phyloP scores from a whole-genome alignment of 2,113 vertebrate genomes.

The Urocynchramus pylzowi region DNA sequence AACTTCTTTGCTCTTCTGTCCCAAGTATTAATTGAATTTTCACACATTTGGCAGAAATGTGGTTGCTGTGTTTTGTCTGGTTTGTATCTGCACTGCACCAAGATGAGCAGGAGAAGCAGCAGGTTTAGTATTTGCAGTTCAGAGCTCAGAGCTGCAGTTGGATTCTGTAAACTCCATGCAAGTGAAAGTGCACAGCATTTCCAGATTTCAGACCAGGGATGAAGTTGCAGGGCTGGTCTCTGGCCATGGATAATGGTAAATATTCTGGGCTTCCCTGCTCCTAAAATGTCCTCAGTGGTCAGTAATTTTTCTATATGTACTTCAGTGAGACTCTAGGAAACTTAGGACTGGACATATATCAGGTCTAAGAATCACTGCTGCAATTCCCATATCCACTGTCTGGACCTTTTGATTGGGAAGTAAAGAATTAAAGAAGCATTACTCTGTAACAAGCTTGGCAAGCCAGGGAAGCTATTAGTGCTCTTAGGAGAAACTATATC shows the following conservation, averaged over 20 bases:
- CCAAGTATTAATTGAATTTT: neutral
- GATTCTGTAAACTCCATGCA: neutral
- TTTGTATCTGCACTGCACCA: neutral
- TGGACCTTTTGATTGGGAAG: neutral
- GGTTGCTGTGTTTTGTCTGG: neutral
- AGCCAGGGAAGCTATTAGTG: neutral
- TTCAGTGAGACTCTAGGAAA: neutral
- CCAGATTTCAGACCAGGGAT: neutral
- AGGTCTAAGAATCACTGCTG: neutral
- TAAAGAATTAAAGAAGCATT: constrained; percentile 2
- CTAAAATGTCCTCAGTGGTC: neutral
- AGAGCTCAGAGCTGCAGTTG: neutral
- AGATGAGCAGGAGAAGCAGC: neutral
- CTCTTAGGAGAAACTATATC: neutral
- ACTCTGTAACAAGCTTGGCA: neutral
- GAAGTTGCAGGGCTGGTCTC: neutral
- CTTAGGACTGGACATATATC: neutral
- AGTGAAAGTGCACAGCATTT: neutral
- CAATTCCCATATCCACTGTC: neutral
- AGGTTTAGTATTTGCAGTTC: neutral
- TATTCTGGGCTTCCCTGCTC: neutral
- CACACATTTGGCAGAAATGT: neutral
- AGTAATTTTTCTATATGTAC: neutral
- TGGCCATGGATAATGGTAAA: neutral
- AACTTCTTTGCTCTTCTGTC: neutral